Evolutionary conservation across 2,888 invertebrate genomes (phyloP).

Genomic region (Eilema sororculum): DNA sequence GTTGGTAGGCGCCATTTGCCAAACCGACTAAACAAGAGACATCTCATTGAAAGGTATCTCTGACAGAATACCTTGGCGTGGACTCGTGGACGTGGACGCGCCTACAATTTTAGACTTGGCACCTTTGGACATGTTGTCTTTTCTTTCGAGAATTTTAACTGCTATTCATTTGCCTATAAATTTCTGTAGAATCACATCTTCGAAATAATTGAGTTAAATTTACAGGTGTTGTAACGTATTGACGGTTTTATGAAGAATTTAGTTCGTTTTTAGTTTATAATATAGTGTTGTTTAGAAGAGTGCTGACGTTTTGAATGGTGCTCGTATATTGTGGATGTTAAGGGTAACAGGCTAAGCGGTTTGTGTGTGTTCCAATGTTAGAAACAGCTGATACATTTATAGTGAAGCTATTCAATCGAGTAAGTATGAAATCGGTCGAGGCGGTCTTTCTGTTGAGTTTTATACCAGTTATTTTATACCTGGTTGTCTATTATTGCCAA

Average conservation of each 20-base stretch:
- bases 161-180: constrained; percentile 24
- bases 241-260: constrained; percentile 40
- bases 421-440: not conserved
- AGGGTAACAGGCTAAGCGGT: constrained; percentile 4
- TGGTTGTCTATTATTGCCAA: too few relatives aligned
- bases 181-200: constrained; percentile 29
- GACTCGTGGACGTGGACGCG: constrained; percentile 50
- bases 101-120: constrained; percentile 73
- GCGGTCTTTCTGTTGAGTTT: not conserved
- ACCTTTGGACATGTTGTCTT: constrained; percentile 37
- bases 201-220: constrained; percentile 21
- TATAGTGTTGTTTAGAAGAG: constrained; percentile 30
- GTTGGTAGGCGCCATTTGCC: constrained; percentile 75
- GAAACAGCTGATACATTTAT: not conserved
- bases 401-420: not conserved
- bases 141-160: constrained; percentile 11
- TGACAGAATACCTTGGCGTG: constrained; percentile 61
- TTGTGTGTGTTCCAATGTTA: constrained; percentile 5
- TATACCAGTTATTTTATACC: not conserved
- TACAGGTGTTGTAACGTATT: constrained; percentile 37
- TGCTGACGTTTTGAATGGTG: constrained; percentile 28
- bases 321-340: constrained; percentile 30
- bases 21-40: constrained; percentile 68
- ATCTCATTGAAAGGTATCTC: constrained; percentile 67
- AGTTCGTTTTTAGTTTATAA: constrained; percentile 34